Evolutionary conservation across 64 coral and sea anemone genomes (phyloP).

Genomic region (Acropora tenuis): DNA sequence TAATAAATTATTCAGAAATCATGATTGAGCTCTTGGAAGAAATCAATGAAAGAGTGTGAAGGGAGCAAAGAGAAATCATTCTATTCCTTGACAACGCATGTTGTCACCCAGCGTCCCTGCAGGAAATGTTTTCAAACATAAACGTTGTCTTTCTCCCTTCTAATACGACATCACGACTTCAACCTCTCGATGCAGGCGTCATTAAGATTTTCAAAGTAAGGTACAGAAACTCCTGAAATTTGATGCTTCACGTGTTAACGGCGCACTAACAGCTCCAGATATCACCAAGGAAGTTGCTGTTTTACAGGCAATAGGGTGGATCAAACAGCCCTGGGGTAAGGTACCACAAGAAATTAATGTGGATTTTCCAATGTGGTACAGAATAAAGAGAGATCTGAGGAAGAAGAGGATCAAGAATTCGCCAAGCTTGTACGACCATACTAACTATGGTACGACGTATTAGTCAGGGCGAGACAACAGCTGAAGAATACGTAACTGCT

Average conservation of each 20-base stretch:
- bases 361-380: conserved; percentile 28
- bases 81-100: conserved; percentile 48
- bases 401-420: conserved; percentile 34
- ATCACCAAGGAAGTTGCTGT: conserved; percentile 58
- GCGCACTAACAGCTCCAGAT: conserved; percentile 32
- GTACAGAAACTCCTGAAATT: conserved; percentile 56
- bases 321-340: conserved; percentile 33
- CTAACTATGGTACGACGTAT: no score
- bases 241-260: conserved; percentile 44
- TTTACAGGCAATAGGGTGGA: conserved; percentile 40
- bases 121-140: conserved; percentile 18
- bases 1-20: conserved; percentile 47
- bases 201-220: conserved; percentile 28
- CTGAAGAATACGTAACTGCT: conserved; percentile 4
- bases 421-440: not conserved
- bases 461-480: not conserved
- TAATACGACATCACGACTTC: conserved; percentile 33
- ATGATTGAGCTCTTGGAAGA: conserved; percentile 35
- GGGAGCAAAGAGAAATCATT: conserved; percentile 26
- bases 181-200: conserved; percentile 27
- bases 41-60: conserved; percentile 7
- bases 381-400: conserved; percentile 20
- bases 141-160: conserved; percentile 20
- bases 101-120: not conserved
- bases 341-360: conserved; percentile 28